Percentiles rank a stretch among this genome's conserved stretches.
Evolutionary conservation across 1,140 invertebrate genomes (phyloP).

Genomic region (Phocides pigmalion): DNA sequence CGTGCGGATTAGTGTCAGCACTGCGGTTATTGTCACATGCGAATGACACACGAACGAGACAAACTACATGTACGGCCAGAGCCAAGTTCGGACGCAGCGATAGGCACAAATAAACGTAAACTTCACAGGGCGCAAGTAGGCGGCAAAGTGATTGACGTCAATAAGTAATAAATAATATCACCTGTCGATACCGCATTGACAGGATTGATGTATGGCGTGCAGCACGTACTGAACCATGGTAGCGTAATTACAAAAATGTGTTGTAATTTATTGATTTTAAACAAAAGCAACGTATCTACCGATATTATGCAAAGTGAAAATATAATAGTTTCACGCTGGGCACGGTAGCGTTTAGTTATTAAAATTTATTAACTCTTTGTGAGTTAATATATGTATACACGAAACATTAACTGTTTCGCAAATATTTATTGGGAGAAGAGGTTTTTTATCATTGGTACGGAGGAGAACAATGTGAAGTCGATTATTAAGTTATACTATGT

Average conservation of each 20-base stretch:
- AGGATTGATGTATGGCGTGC: conserved; percentile 41
- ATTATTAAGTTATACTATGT: no score
- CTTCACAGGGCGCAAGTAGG: conserved; percentile 16
- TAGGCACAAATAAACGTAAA: conserved; percentile 25
- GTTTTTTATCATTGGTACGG: no score
- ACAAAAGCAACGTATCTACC: conserved; percentile 11
- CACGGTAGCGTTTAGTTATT: not conserved
- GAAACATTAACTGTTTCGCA: no score
- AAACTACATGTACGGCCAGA: conserved; percentile 21
- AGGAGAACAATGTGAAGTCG: no score
- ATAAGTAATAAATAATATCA: conserved; percentile 41
- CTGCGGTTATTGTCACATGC: conserved; percentile 50
- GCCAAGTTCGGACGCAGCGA: conserved; percentile 3
- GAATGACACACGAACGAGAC: conserved; percentile 42
- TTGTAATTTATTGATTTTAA: conserved; percentile 33
- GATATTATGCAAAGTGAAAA: conserved; percentile 6
- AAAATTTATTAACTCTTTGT: not conserved
- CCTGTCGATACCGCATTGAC: conserved; percentile 43
- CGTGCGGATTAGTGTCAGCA: conserved; percentile 60
- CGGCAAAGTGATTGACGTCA: conserved; percentile 36
- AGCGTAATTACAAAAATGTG: conserved; percentile 30
- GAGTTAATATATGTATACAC: no score
- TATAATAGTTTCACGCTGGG: conserved; percentile 4
- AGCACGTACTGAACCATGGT: conserved; percentile 17
- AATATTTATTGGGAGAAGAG: no score